Conservation (phyloP, 2,113 vertebrate genomes). For the Poeciliopsis turrubarensis region DNA sequence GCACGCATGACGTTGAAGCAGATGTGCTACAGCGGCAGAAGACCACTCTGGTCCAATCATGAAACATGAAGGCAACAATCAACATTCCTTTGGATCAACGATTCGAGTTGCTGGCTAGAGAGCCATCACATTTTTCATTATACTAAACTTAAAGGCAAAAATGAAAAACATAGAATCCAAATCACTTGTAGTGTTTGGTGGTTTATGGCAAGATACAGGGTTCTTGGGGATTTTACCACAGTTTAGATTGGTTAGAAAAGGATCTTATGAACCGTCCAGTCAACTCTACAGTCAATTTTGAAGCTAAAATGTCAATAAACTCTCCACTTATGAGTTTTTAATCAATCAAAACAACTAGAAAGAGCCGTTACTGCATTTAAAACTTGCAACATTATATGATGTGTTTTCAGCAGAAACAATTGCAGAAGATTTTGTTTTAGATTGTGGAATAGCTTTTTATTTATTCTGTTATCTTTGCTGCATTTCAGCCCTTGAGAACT, state of each 20-base stretch:
- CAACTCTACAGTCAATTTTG: neutral
- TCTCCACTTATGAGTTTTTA: neutral
- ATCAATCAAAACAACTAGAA: neutral
- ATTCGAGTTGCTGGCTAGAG: too few relatives aligned
- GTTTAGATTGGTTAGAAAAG: neutral
- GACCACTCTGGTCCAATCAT: too few relatives aligned
- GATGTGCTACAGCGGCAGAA: too few relatives aligned
- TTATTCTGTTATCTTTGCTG: neutral
- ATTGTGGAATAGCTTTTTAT: neutral
- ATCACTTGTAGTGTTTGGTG: too few relatives aligned
- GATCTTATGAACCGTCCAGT: neutral
- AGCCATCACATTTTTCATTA: neutral
- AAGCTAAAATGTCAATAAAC: neutral
- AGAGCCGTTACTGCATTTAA: neutral
- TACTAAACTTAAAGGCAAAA: neutral
- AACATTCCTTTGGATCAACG: too few relatives aligned
- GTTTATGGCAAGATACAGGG: neutral
- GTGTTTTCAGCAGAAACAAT: neutral
- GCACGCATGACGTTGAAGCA: too few relatives aligned
- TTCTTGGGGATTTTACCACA: neutral
- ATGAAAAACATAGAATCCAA: neutral
- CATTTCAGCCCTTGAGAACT: neutral
- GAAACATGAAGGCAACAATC: too few relatives aligned
- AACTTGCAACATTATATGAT: neutral
- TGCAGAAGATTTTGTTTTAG: neutral